Evolutionary conservation across 2,888 invertebrate species (phyloP).

Genomic region (Argynnis bischoffii): DNA sequence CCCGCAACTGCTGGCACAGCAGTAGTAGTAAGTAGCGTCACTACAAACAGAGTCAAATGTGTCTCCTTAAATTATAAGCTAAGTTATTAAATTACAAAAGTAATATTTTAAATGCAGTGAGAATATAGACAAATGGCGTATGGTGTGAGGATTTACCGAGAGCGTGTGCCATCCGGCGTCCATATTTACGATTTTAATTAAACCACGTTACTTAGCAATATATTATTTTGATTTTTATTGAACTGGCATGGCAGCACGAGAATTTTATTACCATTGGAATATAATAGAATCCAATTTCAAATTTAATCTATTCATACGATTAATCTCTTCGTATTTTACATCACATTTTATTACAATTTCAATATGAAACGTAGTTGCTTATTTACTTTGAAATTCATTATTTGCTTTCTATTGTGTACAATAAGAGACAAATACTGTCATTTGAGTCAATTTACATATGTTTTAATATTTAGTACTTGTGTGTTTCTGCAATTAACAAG

Average conservation of each 20-base stretch:
- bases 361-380: neutral
- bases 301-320: too few relatives aligned
- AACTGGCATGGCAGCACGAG: neutral
- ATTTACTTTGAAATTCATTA: conserved; percentile 10
- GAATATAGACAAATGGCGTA: neutral
- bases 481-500: conserved; percentile 20
- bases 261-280: neutral
- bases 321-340: neutral
- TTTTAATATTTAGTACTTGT: conserved; percentile 18
- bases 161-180: conserved; percentile 2
- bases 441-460: conserved; percentile 16
- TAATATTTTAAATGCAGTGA: neutral
- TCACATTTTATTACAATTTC: neutral
- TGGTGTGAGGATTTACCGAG: neutral
- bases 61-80: too few relatives aligned
- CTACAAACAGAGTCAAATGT: too few relatives aligned
- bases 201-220: conserved; percentile 4
- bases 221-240: conserved; percentile 1
- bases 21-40: too few relatives aligned
- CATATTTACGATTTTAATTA: conserved; percentile 13
- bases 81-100: too few relatives aligned
- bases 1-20: too few relatives aligned
- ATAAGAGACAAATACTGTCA: conserved; percentile 13
- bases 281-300: too few relatives aligned
- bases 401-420: neutral